These are phyloP conservation scores for Myopa testacea DNA, from an alignment of 2,888 invertebrate genomes.

Conservation along the genomic window DNA sequence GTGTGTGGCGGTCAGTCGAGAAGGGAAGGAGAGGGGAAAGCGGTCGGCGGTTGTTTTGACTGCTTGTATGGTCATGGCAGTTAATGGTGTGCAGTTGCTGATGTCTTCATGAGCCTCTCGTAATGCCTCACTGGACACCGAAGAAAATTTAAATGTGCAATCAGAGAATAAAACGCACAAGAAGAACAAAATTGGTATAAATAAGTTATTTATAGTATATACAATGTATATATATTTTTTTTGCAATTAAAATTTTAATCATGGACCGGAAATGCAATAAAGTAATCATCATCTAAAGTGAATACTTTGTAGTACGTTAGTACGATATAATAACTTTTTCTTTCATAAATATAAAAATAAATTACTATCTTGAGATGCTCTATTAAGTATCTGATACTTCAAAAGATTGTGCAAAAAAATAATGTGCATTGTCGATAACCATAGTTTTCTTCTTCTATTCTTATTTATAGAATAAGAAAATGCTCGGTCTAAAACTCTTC, in stretches of 20 bases:
- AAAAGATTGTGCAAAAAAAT: too few species aligned
- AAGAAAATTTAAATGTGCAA: conserved; percentile 19
- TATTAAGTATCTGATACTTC: too few species aligned
- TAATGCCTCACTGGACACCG: conserved; percentile 22
- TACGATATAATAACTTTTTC: not conserved
- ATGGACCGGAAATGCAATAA: conserved; percentile 17
- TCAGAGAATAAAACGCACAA: conserved; percentile 1
- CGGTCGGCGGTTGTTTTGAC: not conserved
- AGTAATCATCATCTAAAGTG: not conserved
- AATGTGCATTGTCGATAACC: too few species aligned
- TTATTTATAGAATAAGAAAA: too few species aligned
- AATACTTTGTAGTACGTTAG: not conserved
- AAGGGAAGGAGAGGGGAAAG: not conserved
- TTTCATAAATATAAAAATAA: too few species aligned
- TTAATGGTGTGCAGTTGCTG: conserved; percentile 11
- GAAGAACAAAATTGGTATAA: conserved; percentile 3
- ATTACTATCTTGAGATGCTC: too few species aligned
- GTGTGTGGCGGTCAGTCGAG: conserved; percentile 15
- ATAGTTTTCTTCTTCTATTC: too few species aligned
- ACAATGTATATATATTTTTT: not conserved
- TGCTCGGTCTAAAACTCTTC: too few species aligned
- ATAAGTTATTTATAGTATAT: conserved; percentile 14
- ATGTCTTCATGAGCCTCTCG: conserved; percentile 25
- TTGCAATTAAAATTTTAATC: not conserved
- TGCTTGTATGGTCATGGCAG: not conserved